A percentile compares a stretch with the other conserved stretches of the same genome.
These are phyloP conservation scores for Antedon mediterranea DNA, from an alignment of 53 echinoderm and acorn worm genomes.

Conservation along the genomic window DNA sequence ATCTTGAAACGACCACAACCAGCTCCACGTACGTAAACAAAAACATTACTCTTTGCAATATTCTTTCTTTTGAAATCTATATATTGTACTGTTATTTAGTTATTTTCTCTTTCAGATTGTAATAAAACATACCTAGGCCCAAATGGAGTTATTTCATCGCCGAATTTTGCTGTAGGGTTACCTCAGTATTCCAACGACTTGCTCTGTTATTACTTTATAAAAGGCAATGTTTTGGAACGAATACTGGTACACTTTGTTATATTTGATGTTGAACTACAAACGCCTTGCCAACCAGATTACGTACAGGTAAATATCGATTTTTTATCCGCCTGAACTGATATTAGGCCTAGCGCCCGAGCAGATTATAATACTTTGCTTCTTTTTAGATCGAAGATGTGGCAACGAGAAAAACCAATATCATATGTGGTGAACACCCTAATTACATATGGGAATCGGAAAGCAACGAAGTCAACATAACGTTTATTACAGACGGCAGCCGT, in stretches of 20 bases:
- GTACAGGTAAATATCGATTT: background rate
- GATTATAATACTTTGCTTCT: conserved; percentile 12
- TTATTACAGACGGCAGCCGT: conserved; percentile 14
- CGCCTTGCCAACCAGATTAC: background rate
- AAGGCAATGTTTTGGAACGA: background rate
- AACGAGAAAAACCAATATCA: background rate
- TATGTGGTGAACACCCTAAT: conserved; percentile 21
- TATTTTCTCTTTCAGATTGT: background rate
- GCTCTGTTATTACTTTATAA: background rate
- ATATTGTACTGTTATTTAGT: too few species aligned
- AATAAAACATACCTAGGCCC: background rate
- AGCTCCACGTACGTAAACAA: conserved; percentile 13
- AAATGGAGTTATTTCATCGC: background rate
- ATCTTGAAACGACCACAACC: conserved; percentile 2
- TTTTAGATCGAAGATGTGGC: conserved; percentile 34
- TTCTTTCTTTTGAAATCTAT: too few species aligned
- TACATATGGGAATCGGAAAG: conserved; percentile 31
- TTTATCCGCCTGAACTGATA: too few species aligned
- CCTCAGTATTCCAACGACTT: background rate
- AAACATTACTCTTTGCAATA: background rate
- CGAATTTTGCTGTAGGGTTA: background rate
- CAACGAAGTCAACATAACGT: conserved; percentile 37
- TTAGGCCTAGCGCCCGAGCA: too few species aligned
- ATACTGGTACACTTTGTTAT: background rate
- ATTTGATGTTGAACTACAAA: background rate